Base-by-base conservation (phyloP, 30 jellyfish, hydroid and myxozoan genomes). In the Euphysa ruthae region DNA sequence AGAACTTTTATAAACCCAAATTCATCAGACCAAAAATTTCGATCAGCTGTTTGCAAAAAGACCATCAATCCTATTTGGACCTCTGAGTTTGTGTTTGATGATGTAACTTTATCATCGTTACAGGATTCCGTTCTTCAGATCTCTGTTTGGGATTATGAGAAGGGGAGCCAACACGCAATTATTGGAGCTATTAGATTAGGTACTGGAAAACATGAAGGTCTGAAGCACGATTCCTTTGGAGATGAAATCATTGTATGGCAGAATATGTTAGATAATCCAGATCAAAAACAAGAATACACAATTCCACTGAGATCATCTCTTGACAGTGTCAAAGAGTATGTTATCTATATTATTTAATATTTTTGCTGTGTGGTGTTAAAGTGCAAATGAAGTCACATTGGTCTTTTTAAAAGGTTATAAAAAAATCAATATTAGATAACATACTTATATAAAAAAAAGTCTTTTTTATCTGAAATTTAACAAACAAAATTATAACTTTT, bases 131-230 rank as follows among this genome's bases (percentile, higher is more conserved):
- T 81, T 43, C 89, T 88, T 27, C 93, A 88, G 51, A 55, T 88
- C 6, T 51, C 84, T 32, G 90, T 88, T 19, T 76, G 60, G 54
- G 94, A 88, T 38, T 72, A 70, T 4, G 63, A 76, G 19, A 75
- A 60, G 18, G 91, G 94, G 8, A 71, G 70, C 55, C 58, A 62
- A 75, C 49, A 73, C 16, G 62, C 43, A 14, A 56, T 81, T 35
- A 12, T 88, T 3, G 97, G 94, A 22, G 93, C 85, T 51, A 71
- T 63, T 29, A 60, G 97, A 26, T 68, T 88, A 10, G 97, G 97
- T 14, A 24, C 43, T 4, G 97, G 97, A 29, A 49, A 64, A 15
- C 54, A 75, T 18, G 85, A 74, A 29, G 82, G 58, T 35, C 75
- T 63, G 25, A 58, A 55, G 23, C 89, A 88, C 61, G 97, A 88